Evolutionary conservation across 2,113 vertebrate genomes (phyloP), one percentile per base, ranked within the genome.

Genomic region (Chionodraco myersi): DNA sequence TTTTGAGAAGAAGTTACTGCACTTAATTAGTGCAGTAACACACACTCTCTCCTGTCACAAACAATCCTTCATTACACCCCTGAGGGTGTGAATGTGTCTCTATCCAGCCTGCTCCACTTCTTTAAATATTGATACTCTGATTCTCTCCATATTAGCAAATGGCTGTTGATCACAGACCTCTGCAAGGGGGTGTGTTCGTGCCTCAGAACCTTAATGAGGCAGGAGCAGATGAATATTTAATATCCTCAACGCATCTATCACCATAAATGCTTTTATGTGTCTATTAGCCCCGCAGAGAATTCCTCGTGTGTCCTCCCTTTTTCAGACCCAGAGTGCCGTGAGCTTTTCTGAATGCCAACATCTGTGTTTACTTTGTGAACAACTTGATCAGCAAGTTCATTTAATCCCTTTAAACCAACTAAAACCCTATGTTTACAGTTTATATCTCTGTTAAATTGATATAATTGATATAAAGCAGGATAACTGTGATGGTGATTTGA

Each of bases 151-250:
- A 88, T 92, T 88, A 91, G 62, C 78, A 79, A 85, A 80, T 77
- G 75, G 63, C 75, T 80, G 85, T 79, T 92, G 91, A 91, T 92
- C 89, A 83, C 82, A 88, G 79, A 82, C 80, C 64, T 88, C 71
- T 87, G 82, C 47, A 56, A 51, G 68, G 80, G 61, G 53, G 71
- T 83, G 73, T 69, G 75, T 87, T 75, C 69, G 66, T 89, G 90
- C 66, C 23, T 36, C 52, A 63, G 80, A 83, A 67, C 53, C 30
- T 54, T 84, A 92, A 93, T 91, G 92, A 92, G 84, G 82, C 77
- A n/a, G 53, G 54, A 81, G 58, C 86, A 84, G 76, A 91, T 93
- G 86, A 79, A 94, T 92, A 77, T 93, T 94, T 94, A 89, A 93
- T 92, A 81, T 53, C 71, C 61, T 12, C 67, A 76, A 73, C 87